A percentile compares a stretch with the other conserved stretches of the same genome.
These are phyloP conservation scores for Magallana ariakensis DNA, from an alignment of 1,140 invertebrate genomes.

Conservation along the genomic window DNA sequence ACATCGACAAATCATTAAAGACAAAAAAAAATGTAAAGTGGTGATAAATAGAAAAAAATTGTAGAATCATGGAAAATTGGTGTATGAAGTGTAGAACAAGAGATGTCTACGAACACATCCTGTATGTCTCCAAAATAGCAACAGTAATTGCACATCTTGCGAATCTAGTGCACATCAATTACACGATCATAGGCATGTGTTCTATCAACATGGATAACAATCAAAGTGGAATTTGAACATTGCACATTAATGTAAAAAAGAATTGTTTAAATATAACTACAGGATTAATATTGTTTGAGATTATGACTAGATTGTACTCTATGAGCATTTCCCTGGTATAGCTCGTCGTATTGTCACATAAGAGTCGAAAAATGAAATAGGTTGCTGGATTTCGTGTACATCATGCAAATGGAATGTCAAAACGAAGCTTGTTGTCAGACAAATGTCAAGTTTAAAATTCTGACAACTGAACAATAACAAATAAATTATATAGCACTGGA, in stretches of 20 bases:
- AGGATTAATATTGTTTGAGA: background rate
- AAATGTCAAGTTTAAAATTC: constrained; percentile 9
- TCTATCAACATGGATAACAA: background rate
- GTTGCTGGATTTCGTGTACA: background rate
- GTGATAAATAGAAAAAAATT: background rate
- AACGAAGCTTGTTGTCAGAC: background rate
- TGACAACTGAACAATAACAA: background rate
- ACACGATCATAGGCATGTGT: background rate
- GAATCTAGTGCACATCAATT: background rate
- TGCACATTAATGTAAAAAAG: background rate
- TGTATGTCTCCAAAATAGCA: background rate
- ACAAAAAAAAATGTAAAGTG: background rate
- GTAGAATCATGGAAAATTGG: background rate
- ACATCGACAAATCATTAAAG: background rate
- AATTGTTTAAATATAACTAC: background rate
- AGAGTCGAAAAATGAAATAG: background rate
- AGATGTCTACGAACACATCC: background rate
- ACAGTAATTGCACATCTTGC: background rate
- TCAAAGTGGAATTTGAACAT: background rate
- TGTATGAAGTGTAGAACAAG: background rate
- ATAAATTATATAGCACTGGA: constrained; percentile 27
- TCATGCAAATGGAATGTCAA: constrained; percentile 31
- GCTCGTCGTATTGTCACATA: no score
- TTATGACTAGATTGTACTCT: background rate
- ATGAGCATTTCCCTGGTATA: background rate